phyloP scores from a whole-genome alignment of 2,888 invertebrate species.

The Microctonus hyperodae region DNA sequence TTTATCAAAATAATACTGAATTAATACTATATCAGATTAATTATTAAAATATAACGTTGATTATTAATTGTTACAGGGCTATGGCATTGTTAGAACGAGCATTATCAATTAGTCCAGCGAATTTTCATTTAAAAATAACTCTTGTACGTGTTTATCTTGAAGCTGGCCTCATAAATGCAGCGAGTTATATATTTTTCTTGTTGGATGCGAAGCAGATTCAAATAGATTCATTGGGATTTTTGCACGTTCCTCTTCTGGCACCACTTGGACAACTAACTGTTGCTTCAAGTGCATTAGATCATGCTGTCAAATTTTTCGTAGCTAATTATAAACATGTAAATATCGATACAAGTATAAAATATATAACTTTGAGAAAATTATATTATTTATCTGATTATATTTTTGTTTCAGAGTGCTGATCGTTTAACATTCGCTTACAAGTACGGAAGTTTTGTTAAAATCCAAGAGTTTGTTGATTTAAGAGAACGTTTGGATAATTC shows the following conservation, averaged over 20 bases:
- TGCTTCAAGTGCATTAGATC: constrained; percentile 75
- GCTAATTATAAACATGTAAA: constrained; percentile 88
- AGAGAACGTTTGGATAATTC: constrained; percentile 83
- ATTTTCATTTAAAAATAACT: constrained; percentile 88
- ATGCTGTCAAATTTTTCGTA: constrained; percentile 85
- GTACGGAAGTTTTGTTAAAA: constrained; percentile 92
- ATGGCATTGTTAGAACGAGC: constrained; percentile 55
- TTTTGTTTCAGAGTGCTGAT: constrained; percentile 77
- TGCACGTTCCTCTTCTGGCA: constrained; percentile 78
- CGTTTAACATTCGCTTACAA: constrained; percentile 92
- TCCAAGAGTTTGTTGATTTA: constrained; percentile 88
- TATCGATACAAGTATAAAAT: constrained; percentile 38
- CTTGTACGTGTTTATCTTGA: constrained; percentile 79
- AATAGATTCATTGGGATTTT: constrained; percentile 88
- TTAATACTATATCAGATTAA: not conserved
- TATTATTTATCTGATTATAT: not conserved
- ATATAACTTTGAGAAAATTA: not conserved
- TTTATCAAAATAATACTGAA: constrained; percentile 19
- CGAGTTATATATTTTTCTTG: constrained; percentile 53
- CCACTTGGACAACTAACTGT: constrained; percentile 76
- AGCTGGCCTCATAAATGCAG: constrained; percentile 57
- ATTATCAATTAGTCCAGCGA: constrained; percentile 75
- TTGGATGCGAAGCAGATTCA: constrained; percentile 94
- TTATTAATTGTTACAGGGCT: constrained; percentile 47
- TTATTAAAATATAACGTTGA: not conserved